Base-by-base conservation (phyloP, 2,888 invertebrate genomes). In the Tiliacea citrago region DNA sequence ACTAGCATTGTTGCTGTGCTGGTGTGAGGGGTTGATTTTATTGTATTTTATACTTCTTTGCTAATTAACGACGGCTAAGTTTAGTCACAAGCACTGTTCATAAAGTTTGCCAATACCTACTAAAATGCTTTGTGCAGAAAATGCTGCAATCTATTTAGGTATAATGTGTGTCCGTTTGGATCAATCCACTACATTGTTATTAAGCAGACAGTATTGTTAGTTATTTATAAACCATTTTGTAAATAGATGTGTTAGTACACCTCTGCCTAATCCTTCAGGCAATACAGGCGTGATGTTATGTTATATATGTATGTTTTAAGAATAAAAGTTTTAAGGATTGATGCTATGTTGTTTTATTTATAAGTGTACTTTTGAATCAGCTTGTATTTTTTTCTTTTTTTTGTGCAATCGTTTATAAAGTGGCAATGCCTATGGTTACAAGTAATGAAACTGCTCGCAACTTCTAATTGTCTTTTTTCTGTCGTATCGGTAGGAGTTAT, bases 221-320 rank as follows among this genome's bases (percentile, higher is more conserved):
- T 69, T 73, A 81, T 72, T 68, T 68, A 66, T 42, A 68, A 65
- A 68, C 10, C 18, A n/a, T 53, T 73, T 29, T 73, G 72, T 77
- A 57, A 60, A 72, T 47, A 61, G 13, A 18, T 45, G 16, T 53
- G 35, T 35, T 63, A 18, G 62, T 10, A 18, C 63, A 21, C 12
- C 60, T 8, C 29, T 63, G 21, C 4, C 24, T 16, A 21, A 0
- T 9, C 13, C 65, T 3, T 21, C 5, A 18, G 21, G 2, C 5
- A 47, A 0, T 8, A 13, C 10, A 45, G 24, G 21, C 21, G 49
- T 47, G 5, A 13, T 24, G 47, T 12, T 49, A 47, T 47, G 2
- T 65, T 21, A 39, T 7, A 39, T 7, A 66, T 4, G 29, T 65
- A 66, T 13, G 39, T 67, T 60, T 61, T 42, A 35, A 45, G 60